Evolutionary conservation across 2,797 vertebrate genomes (phyloP).

Genomic region (Glyptemys insculpta): DNA sequence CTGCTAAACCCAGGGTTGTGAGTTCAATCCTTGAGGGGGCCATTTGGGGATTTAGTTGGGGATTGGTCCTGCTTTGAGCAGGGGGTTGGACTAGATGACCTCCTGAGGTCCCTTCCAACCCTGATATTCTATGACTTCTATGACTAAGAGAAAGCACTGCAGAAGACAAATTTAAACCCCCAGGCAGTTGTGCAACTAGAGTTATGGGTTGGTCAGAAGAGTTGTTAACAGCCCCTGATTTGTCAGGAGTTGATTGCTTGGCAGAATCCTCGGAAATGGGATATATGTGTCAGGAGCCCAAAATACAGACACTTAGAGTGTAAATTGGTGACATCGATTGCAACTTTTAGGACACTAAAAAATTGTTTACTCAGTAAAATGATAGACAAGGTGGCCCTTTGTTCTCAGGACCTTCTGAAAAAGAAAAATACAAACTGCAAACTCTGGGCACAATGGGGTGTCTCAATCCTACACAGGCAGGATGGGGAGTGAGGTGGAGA

Average conservation of each 20-base stretch:
- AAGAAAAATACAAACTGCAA: not conserved
- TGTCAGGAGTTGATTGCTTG: constrained; percentile 49
- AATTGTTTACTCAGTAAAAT: not conserved
- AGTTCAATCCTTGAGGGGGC: too few species aligned
- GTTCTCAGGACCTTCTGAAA: not conserved
- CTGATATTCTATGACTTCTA: too few species aligned
- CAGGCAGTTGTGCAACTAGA: constrained; percentile 38
- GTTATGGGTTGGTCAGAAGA: constrained; percentile 18
- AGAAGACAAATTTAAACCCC: constrained; percentile 2
- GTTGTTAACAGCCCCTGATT: constrained; percentile 40
- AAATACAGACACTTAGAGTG: not conserved
- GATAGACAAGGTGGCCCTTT: not conserved
- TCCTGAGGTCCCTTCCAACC: too few species aligned
- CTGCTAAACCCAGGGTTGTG: too few species aligned
- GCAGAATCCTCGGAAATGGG: constrained; percentile 6
- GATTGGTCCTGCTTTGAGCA: too few species aligned
- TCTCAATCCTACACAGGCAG: not conserved
- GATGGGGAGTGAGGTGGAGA: not conserved
- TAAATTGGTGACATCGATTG: not conserved
- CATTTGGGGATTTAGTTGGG: too few species aligned
- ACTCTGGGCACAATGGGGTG: not conserved
- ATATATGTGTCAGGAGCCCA: constrained; percentile 28
- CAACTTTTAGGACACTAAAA: not conserved
- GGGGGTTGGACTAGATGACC: too few species aligned
- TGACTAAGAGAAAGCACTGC: constrained; percentile 24